Conservation (phyloP, 2,888 invertebrate species). For the Philereme vetulata region DNA sequence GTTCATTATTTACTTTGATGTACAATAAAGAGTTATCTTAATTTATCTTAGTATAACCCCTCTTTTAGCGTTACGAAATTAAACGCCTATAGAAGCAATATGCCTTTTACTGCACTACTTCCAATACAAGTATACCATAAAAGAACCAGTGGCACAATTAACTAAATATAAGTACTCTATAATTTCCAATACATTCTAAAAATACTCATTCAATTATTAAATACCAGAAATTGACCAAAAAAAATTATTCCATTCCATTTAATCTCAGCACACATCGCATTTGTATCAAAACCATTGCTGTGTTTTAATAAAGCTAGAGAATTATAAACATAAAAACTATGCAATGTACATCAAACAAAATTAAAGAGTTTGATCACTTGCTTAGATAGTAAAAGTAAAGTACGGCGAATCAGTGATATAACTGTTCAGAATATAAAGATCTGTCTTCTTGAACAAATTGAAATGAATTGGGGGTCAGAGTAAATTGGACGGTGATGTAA, state of each 20-base stretch:
- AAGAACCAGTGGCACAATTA: no score
- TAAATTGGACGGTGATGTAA: constrained; percentile 36
- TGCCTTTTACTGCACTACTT: no score
- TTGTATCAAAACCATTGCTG: constrained; percentile 23
- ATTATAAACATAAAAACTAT: background rate
- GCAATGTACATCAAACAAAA: constrained; percentile 33
- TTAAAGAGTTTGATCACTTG: constrained; percentile 1
- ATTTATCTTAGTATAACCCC: no score
- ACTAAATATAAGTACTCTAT: background rate
- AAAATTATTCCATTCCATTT: background rate
- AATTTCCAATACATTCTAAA: constrained; percentile 17
- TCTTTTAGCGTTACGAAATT: no score
- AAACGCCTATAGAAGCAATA: no score
- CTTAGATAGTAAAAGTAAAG: constrained; percentile 30
- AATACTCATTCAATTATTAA: constrained; percentile 32
- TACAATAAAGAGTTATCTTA: no score
- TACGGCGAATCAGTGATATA: constrained; percentile 51
- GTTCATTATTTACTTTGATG: no score
- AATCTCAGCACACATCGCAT: background rate
- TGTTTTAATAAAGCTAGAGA: background rate
- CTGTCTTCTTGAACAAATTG: constrained; percentile 10
- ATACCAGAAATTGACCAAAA: constrained; percentile 29
- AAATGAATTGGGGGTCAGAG: constrained; percentile 23
- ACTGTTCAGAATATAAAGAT: constrained; percentile 39
- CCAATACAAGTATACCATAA: no score